Conservation (phyloP, 2,797 vertebrate genomes). For the Glossophaga mutica region DNA sequence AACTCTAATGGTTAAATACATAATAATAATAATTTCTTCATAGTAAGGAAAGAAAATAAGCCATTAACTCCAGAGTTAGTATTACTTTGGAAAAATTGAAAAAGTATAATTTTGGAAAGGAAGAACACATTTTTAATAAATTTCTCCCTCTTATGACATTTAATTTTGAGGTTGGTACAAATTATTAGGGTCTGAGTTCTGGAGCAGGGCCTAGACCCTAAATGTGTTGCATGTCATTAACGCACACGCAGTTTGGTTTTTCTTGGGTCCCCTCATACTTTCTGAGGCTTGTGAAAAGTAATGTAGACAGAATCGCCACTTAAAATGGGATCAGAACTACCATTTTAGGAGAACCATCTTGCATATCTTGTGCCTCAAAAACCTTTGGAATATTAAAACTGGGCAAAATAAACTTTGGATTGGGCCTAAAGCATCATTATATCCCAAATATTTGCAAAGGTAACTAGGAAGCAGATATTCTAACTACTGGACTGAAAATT, state of each 20-base stretch:
- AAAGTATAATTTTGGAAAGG: not conserved
- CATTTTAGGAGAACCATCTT: not conserved
- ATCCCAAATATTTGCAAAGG: not conserved
- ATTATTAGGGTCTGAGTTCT: not conserved
- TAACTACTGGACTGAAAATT: not conserved
- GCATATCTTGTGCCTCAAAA: not conserved
- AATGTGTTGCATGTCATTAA: not conserved
- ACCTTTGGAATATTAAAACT: not conserved
- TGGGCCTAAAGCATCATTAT: not conserved
- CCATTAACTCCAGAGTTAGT: not conserved
- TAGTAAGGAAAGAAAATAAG: constrained; percentile 24
- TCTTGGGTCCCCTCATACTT: not conserved
- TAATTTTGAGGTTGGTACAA: not conserved
- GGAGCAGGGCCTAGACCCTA: not conserved
- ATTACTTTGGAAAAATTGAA: not conserved
- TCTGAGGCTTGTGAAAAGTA: not conserved
- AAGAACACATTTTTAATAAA: not conserved
- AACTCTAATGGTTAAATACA: not conserved
- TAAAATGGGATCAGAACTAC: not conserved
- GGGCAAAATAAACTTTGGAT: not conserved
- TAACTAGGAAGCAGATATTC: not conserved
- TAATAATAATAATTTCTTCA: not conserved
- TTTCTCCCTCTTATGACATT: not conserved
- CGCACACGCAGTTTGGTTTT: not conserved
- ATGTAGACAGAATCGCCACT: not conserved